A percentile compares a stretch with the other conserved stretches of the same genome.
These are phyloP conservation scores for Montipora capitata DNA, from an alignment of 92 coral and sea anemone genomes.

Conservation along the genomic window DNA sequence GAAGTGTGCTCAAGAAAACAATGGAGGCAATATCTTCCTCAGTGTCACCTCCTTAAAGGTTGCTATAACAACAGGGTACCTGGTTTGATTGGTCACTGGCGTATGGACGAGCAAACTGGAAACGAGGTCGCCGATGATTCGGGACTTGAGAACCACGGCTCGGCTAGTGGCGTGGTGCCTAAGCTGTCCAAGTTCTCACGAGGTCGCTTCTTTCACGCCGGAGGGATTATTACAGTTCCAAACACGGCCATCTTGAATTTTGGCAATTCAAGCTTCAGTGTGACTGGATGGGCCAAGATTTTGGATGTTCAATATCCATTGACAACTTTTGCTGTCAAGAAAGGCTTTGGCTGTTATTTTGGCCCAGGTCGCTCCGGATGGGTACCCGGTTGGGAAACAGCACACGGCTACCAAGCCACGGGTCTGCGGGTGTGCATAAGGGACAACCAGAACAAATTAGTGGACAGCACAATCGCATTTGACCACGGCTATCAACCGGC, in stretches of 20 bases:
- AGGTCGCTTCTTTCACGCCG: slow-evolving; percentile 69
- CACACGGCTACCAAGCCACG: slow-evolving; percentile 65
- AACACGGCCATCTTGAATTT: slow-evolving; percentile 57
- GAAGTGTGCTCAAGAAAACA: too few species aligned
- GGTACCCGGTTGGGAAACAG: slow-evolving; percentile 80
- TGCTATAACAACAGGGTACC: background rate
- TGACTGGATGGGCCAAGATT: slow-evolving; percentile 76
- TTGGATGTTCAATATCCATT: slow-evolving; percentile 67
- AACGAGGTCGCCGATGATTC: slow-evolving; percentile 80
- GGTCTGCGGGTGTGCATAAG: slow-evolving; percentile 79
- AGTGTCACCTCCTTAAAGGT: background rate
- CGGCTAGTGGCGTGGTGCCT: slow-evolving; percentile 52
- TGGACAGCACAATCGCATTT: slow-evolving; percentile 29
- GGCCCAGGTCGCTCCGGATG: slow-evolving; percentile 65
- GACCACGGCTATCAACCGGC: slow-evolving; percentile 57
- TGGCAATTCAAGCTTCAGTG: slow-evolving; percentile 72
- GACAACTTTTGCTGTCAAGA: slow-evolving; percentile 78
- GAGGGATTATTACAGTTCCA: slow-evolving; percentile 51
- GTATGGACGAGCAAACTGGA: slow-evolving; percentile 84
- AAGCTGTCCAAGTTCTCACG: slow-evolving; percentile 71
- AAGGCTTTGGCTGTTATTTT: slow-evolving; percentile 80
- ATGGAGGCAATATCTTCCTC: too few species aligned
- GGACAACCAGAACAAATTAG: slow-evolving; percentile 67
- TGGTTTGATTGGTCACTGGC: slow-evolving; percentile 75
- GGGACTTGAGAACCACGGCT: slow-evolving; percentile 77